Evolutionary conservation across 2,113 vertebrate genomes (phyloP).

Genomic region (Hemichromis elongatus): DNA sequence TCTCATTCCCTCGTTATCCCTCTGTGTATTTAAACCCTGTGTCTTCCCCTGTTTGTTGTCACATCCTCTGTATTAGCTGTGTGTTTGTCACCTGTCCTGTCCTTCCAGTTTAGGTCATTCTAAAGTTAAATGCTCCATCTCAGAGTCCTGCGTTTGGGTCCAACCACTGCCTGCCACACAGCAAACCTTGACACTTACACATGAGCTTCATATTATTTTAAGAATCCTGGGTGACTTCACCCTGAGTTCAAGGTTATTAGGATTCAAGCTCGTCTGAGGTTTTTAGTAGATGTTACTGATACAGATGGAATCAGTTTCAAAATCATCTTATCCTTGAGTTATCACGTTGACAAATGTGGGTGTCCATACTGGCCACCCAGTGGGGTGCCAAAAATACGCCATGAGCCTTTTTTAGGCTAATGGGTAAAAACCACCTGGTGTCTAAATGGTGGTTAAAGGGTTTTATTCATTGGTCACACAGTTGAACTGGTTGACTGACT

Average conservation of each 20-base stretch:
- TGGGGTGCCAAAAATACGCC: neutral
- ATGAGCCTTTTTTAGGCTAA: neutral
- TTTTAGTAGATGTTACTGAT: neutral
- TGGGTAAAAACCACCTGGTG: neutral
- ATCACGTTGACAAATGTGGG: neutral
- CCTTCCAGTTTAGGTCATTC: too few species aligned
- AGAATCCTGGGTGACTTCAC: neutral
- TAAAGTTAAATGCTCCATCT: too few species aligned
- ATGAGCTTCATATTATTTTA: neutral
- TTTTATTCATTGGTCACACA: neutral
- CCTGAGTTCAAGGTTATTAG: neutral
- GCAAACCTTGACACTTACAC: too few species aligned
- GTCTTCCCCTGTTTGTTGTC: too few species aligned
- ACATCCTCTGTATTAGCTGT: too few species aligned
- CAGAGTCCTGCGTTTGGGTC: too few species aligned
- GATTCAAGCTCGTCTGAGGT: neutral
- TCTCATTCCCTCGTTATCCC: too few species aligned
- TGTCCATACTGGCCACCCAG: neutral
- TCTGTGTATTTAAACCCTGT: too few species aligned
- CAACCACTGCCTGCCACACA: too few species aligned
- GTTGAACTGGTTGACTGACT: neutral
- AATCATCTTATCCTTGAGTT: neutral
- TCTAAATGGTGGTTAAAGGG: neutral
- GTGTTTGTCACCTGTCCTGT: too few species aligned
- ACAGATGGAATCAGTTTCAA: neutral